phyloP scores from a whole-genome alignment of 2,888 invertebrate genomes.

The Conus canariensis region DNA sequence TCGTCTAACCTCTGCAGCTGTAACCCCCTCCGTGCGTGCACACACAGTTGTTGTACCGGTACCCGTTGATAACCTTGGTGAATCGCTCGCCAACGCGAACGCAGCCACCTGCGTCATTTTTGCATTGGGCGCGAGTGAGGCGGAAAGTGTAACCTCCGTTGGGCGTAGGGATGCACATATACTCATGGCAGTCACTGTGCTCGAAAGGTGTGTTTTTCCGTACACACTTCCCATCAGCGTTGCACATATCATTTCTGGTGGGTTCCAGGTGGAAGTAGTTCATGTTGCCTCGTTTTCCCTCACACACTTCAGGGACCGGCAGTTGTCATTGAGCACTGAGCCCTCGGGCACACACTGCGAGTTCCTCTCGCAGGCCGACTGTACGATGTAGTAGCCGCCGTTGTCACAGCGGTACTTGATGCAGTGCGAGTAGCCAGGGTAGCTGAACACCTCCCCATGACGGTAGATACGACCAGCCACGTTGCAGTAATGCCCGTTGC shows the following conservation, averaged over 20 bases:
- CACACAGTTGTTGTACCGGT: background rate
- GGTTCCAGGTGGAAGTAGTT: background rate
- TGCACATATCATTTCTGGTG: background rate
- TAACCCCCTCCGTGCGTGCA: background rate
- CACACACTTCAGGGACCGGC: background rate
- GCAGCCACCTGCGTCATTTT: background rate
- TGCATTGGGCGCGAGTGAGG: background rate
- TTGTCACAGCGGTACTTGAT: slow-evolving; percentile 3
- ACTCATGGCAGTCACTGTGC: too few species aligned
- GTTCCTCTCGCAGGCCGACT: background rate
- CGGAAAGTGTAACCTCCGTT: too few species aligned
- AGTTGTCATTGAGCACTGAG: background rate
- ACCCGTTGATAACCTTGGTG: background rate
- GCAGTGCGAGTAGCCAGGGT: background rate
- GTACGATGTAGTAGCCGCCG: background rate
- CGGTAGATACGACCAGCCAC: background rate
- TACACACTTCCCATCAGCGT: too few species aligned
- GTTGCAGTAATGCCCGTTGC: background rate
- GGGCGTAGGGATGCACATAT: too few species aligned
- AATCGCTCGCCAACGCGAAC: background rate
- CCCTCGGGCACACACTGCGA: background rate
- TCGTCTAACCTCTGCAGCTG: background rate
- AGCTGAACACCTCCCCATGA: background rate
- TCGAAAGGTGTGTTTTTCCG: too few species aligned
- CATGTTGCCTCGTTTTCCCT: background rate